Base-by-base conservation (phyloP, 2,888 invertebrate species). In the Cheilosia pagana region DNA sequence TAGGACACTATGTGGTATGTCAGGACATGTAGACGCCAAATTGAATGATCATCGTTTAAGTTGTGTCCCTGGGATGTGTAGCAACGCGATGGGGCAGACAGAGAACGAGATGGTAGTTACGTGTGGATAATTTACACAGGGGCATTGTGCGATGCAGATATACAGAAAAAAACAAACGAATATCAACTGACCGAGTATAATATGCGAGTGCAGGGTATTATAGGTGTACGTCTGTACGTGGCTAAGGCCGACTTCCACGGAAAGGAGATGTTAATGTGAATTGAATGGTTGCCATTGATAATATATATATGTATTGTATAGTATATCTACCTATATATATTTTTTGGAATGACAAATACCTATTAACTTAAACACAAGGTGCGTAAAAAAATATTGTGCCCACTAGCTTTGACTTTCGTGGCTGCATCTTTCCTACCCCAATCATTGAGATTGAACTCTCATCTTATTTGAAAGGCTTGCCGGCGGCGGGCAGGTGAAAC, bases 1-100 rank as follows among this genome's bases (percentile, higher is more conserved):
- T 62, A 81, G 85, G 75, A 81, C 85, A 85, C 75, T 81, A 71
- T 81, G 79, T 81, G 75, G 75, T 79, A 79, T 81, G 81, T 81
- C 85, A 85, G 85, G 81, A 85, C 85, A 81, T 81, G 85, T 62
- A 76, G 85, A 81, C 85, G 81, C 81, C 75, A 85, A 85, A 85
- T 76, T 85, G 85, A 85, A 85, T 85, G 81, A 85, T 85, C 85
- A 85, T 81, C 81, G 75, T 57, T 81, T 76, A 85, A 81, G 71
- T 72, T 85, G 70, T 85, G 45, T 52, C 65, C 45, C 65, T 50
- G 65, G 65, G 21, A 68, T 7, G 43, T 28, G 35, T 35, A 28
- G 57, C 41, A 43, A 14, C 57, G 21, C 39, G 41, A 53, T 65
- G 48, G n/a, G 28, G n/a, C 52, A 48, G 55, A 57, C 35, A 12